Base-by-base conservation (phyloP, 2,888 invertebrate species). In the Dichetophora obliterata region DNA sequence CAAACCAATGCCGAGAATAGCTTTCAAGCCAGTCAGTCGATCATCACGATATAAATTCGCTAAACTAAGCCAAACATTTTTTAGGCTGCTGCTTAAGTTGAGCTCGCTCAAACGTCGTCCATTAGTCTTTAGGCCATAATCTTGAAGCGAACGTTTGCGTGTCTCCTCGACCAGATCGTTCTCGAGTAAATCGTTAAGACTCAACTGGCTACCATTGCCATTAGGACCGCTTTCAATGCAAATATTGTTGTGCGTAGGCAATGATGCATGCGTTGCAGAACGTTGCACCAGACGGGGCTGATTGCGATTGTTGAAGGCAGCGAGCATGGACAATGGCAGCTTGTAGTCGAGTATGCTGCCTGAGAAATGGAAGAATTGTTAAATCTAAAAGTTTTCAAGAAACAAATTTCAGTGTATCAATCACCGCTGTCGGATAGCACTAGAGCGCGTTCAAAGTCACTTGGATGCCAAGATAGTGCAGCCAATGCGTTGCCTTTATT, bases 391-490 rank as follows among this genome's bases (percentile, higher is more conserved):
- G 6, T 50, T 0, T 11, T 73, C 5, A 5, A 22, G 48, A 3
- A 19, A 4, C 31, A 16, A 43, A 0, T 22, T 5, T 6, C 52
- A 27, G 22, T 22, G 1, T 16, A 8, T 0, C 22, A 59, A 22
- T 43, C 78, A 68, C 88, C 82, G 3, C 84, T 84, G 78, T 89
- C 89, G 5, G 88, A 88, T 14, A 89, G 76, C 0, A 88, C 81
- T 8, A 89, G 75, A 4, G 87, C 85, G 5, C 88, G 83, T 80
- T 89, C 89, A 50, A 86, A 94, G 84, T 96, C 93, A 5, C 91
- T 91, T 1, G 95, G 94, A 90, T 98, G 98, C 96, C 98, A 98
- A 50, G 94, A 93, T 88, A 96, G 95, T 78, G 96, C 94, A 11
- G 94, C 92, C 16, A 96, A 80, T 0, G 82, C 81, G 3, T 85